Evolutionary conservation across 2,797 vertebrate genomes (phyloP).

Genomic region (Ctenosaura bakeri): DNA sequence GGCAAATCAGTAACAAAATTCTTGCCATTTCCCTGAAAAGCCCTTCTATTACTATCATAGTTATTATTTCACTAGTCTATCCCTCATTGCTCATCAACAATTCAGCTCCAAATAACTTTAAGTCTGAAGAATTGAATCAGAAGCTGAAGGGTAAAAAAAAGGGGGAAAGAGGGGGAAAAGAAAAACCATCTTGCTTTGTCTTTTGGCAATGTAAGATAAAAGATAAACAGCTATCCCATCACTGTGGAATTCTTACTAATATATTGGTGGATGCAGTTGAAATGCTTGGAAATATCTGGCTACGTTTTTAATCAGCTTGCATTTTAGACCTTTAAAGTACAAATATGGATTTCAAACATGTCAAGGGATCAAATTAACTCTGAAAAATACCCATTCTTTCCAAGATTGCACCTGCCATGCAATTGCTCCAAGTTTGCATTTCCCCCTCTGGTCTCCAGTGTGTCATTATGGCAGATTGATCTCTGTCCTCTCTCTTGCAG

Average conservation of each 20-base stretch:
- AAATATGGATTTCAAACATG: slow-evolving; percentile 86
- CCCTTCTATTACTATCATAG: slow-evolving; percentile 52
- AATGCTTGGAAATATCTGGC: slow-evolving; percentile 78
- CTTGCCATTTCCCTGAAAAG: slow-evolving; percentile 15
- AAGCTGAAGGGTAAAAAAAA: slow-evolving; percentile 14
- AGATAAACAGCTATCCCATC: slow-evolving; percentile 63
- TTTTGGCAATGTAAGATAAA: slow-evolving; percentile 64
- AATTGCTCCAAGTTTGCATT: slow-evolving; percentile 85
- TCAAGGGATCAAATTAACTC: slow-evolving; percentile 86
- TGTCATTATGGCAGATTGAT: slow-evolving; percentile 85
- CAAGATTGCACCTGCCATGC: slow-evolving; percentile 85
- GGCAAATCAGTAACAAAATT: background rate
- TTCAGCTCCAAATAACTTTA: slow-evolving; percentile 55
- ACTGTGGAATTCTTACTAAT: slow-evolving; percentile 62
- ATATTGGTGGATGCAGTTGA: slow-evolving; percentile 65
- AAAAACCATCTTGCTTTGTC: slow-evolving; percentile 45
- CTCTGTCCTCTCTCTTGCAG: slow-evolving; percentile 75
- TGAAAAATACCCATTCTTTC: slow-evolving; percentile 82
- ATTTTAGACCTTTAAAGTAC: slow-evolving; percentile 83
- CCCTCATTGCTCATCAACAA: slow-evolving; percentile 45
- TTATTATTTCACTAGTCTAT: slow-evolving; percentile 64
- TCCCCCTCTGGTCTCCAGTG: slow-evolving; percentile 77
- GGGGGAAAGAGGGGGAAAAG: slow-evolving; percentile 13
- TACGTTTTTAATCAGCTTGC: slow-evolving; percentile 81
- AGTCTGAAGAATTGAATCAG: slow-evolving; percentile 40